A percentile compares a stretch with the other conserved stretches of the same genome.
These are phyloP conservation scores for Diabrotica balteata DNA, from an alignment of 2,888 invertebrate genomes.

Conservation along the genomic window DNA sequence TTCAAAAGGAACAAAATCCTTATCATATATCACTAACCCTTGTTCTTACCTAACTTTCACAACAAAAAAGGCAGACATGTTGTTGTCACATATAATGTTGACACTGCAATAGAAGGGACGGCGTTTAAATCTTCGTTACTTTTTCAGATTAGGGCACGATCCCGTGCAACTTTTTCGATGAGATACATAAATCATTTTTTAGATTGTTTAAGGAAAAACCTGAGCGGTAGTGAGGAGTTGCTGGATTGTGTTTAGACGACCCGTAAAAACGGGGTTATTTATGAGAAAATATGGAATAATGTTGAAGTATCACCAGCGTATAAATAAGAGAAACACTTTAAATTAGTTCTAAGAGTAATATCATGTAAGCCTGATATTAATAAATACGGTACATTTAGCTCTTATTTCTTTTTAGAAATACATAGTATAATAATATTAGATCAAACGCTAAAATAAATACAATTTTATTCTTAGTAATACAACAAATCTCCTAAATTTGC, in stretches of 20 bases:
- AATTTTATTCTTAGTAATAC: too few species aligned
- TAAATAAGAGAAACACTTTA: too few species aligned
- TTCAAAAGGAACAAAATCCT: conserved; percentile 7
- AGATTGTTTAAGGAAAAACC: conserved; percentile 18
- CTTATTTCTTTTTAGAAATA: too few species aligned
- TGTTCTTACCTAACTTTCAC: conserved; percentile 20
- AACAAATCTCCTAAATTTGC: too few species aligned
- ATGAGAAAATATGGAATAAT: not conserved
- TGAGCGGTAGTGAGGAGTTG: conserved; percentile 1
- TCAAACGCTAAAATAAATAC: too few species aligned
- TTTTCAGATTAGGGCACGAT: conserved; percentile 20
- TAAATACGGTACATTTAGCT: too few species aligned
- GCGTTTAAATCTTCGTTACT: conserved; percentile 40
- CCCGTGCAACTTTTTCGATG: conserved; percentile 18
- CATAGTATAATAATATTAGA: too few species aligned
- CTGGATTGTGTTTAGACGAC: not conserved
- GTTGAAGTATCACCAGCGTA: not conserved
- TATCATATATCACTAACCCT: conserved; percentile 29
- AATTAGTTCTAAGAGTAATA: too few species aligned
- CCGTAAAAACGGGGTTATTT: not conserved
- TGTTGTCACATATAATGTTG: conserved; percentile 35
- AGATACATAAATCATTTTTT: conserved; percentile 33
- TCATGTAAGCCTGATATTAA: too few species aligned
- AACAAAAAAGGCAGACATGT: conserved; percentile 22
- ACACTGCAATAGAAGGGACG: conserved; percentile 34